Evolutionary conservation across 2,888 invertebrate species (phyloP).

Genomic region (Willowsia nigromaculata): DNA sequence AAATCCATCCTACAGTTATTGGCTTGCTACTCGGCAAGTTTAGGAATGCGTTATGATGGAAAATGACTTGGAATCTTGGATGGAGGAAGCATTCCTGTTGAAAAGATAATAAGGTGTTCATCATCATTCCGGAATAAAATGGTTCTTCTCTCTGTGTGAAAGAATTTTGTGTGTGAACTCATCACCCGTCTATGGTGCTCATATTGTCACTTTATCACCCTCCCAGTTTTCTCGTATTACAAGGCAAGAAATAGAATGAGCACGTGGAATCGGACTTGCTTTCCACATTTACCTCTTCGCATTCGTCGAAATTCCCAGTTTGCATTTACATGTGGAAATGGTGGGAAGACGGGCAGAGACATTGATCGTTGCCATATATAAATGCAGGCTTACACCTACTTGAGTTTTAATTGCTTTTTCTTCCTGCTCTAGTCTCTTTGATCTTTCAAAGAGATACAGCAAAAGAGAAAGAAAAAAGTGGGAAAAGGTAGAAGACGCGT

Average conservation of each 20-base stretch:
- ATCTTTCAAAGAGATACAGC: conserved; percentile 59
- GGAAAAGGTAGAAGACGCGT: conserved; percentile 6
- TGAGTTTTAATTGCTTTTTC: conserved; percentile 70
- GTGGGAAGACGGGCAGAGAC: conserved; percentile 46
- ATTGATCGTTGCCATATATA: conserved; percentile 48
- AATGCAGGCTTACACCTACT: conserved; percentile 61
- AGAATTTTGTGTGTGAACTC: conserved; percentile 10
- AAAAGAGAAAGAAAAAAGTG: conserved; percentile 1
- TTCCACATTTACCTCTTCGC: background rate
- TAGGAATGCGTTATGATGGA: background rate
- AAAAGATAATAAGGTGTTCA: background rate
- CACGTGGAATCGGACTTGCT: background rate
- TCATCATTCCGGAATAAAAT: conserved; percentile 1
- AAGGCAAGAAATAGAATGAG: background rate
- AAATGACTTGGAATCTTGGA: background rate
- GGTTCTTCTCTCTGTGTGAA: background rate
- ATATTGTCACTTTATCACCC: conserved; percentile 14
- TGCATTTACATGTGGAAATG: background rate
- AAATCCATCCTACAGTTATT: background rate
- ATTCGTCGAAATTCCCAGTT: background rate
- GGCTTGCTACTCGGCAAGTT: background rate
- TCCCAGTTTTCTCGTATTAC: background rate
- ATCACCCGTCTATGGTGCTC: background rate
- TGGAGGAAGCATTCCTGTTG: background rate
- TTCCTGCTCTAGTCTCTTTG: conserved; percentile 63